Evolutionary conservation across 2,888 invertebrate genomes (phyloP).

Genomic region (Dichetophora obliterata): DNA sequence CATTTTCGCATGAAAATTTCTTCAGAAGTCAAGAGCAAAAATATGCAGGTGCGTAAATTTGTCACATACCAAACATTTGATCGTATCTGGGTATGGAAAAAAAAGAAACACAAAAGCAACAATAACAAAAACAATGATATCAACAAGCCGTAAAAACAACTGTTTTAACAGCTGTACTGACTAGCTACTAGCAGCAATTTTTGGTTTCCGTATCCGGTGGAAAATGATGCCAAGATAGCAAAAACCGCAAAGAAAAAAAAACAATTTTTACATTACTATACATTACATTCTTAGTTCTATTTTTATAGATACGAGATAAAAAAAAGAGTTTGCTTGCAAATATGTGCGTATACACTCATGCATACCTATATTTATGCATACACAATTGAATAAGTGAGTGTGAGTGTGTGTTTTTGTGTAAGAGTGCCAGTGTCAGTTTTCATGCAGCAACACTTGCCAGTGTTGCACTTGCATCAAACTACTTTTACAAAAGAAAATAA

Average conservation of each 20-base stretch:
- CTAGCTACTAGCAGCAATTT: constrained; percentile 53
- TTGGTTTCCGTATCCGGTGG: constrained; percentile 53
- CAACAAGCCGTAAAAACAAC: neutral
- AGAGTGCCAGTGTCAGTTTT: neutral
- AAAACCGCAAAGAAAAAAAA: neutral
- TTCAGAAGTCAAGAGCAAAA: too few species aligned
- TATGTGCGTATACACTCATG: neutral
- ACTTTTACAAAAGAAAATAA: neutral
- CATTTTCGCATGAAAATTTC: neutral
- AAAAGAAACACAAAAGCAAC: neutral
- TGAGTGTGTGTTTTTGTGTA: constrained; percentile 1
- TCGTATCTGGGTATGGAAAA: neutral
- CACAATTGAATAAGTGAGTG: neutral
- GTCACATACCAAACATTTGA: neutral
- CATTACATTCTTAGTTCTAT: neutral
- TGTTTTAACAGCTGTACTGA: neutral
- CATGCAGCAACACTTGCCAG: constrained; percentile 17
- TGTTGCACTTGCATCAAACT: constrained; percentile 12
- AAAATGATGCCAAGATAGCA: constrained; percentile 36
- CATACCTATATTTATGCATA: constrained; percentile 1
- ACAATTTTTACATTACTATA: neutral
- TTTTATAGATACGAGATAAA: neutral
- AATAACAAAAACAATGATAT: neutral
- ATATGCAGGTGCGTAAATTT: neutral
- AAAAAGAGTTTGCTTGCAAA: neutral